Evolutionary conservation across 2,113 vertebrate genomes (phyloP), one percentile per base, ranked within the genome.

Genomic region (Grantiella picta): DNA sequence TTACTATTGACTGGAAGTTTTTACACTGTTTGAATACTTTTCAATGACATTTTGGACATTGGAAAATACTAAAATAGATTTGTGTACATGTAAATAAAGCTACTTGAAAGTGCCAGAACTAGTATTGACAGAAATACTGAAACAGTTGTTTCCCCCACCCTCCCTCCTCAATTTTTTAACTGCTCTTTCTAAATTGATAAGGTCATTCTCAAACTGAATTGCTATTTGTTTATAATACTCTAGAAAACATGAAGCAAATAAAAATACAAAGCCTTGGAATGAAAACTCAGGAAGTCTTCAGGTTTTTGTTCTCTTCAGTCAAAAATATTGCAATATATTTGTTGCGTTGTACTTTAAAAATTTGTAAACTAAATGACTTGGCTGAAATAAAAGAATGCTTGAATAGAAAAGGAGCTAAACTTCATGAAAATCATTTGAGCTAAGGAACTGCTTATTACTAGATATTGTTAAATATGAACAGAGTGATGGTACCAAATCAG

Each of bases 101-200:
- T 22, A 71, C 47, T 44, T 64, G 23, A 83, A 60, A 93, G 60
- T 59, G 42, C 6, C 35, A 66, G 42, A 22, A 47, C 4, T 20
- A 64, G 13, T 66, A 54, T 7, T 68, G 27, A 42, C 9, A 65
- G 25, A 82, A 86, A 83, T 42, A 86, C 2, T 70, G 23, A 36
- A 78, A 45, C 5, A 47, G 21, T 15, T 10, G 10, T 27, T 81
- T 35, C 3, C 27, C 5, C 7, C 8, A n/a, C 5, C 9, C 21
- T 21, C 13, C 1, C 0, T 0, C 8, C 25, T 52, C 8, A 10
- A 83, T 45, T 68, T 27, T 64, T 61, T 16, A 50, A 72, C 21
- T 49, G 24, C 36, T 79, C 15, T 76, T 82, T 93, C 49, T 82
- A 63, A 93, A 87, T 52, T 68, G 27, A 57, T 57, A 87, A 28